Percentiles rank a stretch among this genome's conserved stretches.
phyloP scores from a whole-genome alignment of 1,140 invertebrate species.

The Gonatopus flavifemur region DNA sequence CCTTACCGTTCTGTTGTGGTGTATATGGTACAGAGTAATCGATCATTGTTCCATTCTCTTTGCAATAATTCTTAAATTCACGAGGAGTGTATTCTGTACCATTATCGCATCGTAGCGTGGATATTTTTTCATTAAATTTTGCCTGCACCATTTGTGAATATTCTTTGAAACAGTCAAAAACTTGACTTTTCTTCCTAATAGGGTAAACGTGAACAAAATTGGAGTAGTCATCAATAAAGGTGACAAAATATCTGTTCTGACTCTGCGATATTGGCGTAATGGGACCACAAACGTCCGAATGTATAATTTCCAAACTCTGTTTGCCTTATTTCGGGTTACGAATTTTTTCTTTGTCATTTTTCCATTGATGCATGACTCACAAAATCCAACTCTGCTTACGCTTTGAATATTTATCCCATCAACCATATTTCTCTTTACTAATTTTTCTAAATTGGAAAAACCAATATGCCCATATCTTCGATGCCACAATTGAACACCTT shows the following conservation, averaged over 20 bases:
- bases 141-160: not conserved
- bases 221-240: not conserved
- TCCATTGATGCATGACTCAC: not conserved
- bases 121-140: not conserved
- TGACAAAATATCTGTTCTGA: not conserved
- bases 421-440: too few relatives aligned
- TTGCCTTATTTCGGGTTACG: constrained; percentile 7
- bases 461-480: too few relatives aligned
- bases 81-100: constrained; percentile 28
- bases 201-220: not conserved
- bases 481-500: too few relatives aligned
- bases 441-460: too few relatives aligned
- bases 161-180: not conserved
- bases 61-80: constrained; percentile 27
- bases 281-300: not conserved
- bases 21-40: constrained; percentile 31
- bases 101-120: constrained; percentile 1
- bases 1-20: constrained; percentile 46
- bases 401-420: too few relatives aligned
- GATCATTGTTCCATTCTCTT: constrained; percentile 30
- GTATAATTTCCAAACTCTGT: not conserved
- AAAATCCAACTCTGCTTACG: too few relatives aligned
- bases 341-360: constrained; percentile 1
- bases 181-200: not conserved
- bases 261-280: not conserved